phyloP scores from a whole-genome alignment of 2,888 invertebrate species.

The Ceriagrion tenellum region DNA sequence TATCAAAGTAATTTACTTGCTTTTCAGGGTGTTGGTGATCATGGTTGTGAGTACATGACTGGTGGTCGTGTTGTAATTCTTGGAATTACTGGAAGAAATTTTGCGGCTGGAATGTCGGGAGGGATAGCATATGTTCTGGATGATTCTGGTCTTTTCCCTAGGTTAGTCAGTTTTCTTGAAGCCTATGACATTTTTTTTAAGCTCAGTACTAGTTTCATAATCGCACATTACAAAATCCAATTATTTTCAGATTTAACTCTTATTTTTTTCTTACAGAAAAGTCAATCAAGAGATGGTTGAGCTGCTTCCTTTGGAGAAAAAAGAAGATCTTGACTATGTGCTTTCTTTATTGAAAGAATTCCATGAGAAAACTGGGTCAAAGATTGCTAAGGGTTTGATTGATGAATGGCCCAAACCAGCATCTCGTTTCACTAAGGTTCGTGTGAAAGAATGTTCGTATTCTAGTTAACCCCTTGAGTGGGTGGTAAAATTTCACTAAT shows the following conservation, averaged over 20 bases:
- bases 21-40: slow-evolving; percentile 94
- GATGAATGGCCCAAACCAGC: slow-evolving; percentile 89
- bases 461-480: no score
- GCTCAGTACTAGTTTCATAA: background rate
- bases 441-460: background rate
- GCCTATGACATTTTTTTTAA: no score
- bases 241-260: background rate
- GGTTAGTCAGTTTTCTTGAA: slow-evolving; percentile 74
- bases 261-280: slow-evolving; percentile 80
- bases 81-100: slow-evolving; percentile 97
- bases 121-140: slow-evolving; percentile 98
- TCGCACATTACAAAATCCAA: background rate
- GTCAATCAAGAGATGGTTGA: slow-evolving; percentile 99
- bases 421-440: slow-evolving; percentile 90
- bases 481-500: no score
- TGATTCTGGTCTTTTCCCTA: slow-evolving; percentile 89
- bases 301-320: slow-evolving; percentile 87
- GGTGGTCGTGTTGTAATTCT: slow-evolving; percentile 95
- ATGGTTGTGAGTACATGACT: slow-evolving; percentile 99
- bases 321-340: slow-evolving; percentile 89
- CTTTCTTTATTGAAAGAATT: slow-evolving; percentile 91
- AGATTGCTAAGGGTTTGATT: slow-evolving; percentile 89
- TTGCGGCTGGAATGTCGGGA: slow-evolving; percentile 99
- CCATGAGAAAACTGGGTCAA: slow-evolving; percentile 91
- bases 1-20: background rate